Percentiles rank a stretch among this genome's conserved stretches.
phyloP scores from a whole-genome alignment of 2,113 vertebrate species.

The Cephalopholis sonnerati region DNA sequence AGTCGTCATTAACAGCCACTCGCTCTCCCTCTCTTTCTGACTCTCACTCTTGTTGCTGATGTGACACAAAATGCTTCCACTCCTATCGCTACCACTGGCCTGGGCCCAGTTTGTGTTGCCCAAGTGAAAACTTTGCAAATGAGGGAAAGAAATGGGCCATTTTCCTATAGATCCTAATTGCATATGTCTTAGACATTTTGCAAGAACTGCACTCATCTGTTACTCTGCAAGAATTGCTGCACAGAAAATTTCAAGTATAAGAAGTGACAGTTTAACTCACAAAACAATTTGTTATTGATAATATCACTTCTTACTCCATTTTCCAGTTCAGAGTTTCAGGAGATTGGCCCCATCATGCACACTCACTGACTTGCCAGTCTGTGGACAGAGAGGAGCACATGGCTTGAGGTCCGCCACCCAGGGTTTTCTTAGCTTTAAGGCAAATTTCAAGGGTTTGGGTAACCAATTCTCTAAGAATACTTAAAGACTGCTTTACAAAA shows the following conservation, averaged over 20 bases:
- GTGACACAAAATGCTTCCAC: conserved; percentile 40
- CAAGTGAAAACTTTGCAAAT: conserved; percentile 27
- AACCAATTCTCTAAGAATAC: no score
- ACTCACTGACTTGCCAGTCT: not conserved
- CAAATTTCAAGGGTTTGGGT: not conserved
- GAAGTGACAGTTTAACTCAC: not conserved
- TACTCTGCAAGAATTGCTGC: not conserved
- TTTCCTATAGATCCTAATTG: not conserved
- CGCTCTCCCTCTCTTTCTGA: not conserved
- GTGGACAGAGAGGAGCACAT: not conserved
- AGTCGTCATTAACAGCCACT: conserved; percentile 50
- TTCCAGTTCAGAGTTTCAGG: not conserved
- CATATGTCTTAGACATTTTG: not conserved
- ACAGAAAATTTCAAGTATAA: not conserved
- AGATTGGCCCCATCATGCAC: not conserved
- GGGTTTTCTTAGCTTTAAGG: not conserved
- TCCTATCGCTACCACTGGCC: not conserved
- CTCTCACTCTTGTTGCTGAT: conserved; percentile 31
- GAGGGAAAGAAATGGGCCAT: not conserved
- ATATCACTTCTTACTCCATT: not conserved
- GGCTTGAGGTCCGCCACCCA: not conserved
- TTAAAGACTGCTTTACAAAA: no score
- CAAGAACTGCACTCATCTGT: conserved; percentile 5
- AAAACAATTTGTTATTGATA: not conserved
- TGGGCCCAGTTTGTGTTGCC: not conserved